Base-by-base conservation (phyloP, 1,140 invertebrate genomes). In the Cydia amplana region DNA sequence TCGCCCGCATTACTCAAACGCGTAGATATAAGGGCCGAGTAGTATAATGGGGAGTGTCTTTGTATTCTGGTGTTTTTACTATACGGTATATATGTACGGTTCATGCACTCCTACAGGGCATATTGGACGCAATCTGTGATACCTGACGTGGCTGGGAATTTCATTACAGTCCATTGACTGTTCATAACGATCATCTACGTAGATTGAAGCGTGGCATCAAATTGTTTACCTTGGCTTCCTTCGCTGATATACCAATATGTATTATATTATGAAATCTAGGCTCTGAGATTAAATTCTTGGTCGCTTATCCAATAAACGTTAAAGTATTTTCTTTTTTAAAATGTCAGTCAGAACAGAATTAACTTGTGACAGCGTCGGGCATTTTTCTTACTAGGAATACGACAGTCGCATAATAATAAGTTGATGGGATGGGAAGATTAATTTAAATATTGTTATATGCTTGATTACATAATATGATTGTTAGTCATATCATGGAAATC, bases 121-220 rank as follows among this genome's bases (percentile, higher is more conserved):
- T 88, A 89, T 88, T 87, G 87, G 85, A 88, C 81, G 84, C 87
- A 89, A 90, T 89, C 89, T 91, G 82, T 83, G 83, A 88, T 88
- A 89, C 84, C 86, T 90, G 87, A 85, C 84, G 79, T 84, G 84
- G 83, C 79, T 79, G 80, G 78, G 84, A 87, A 90, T 90, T 90
- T 87, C 84, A 89, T 90, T 90, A 90, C 82, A 81, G 81, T 82
- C 80, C 83, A 88, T 87, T 86, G 82, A 90, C 78, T 83, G 78
- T 80, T 87, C 81, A 86, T 83, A 81, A 83, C 82, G 77, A 79
- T 76, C 70, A 77, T 75, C 74, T 77, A 70, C n/a, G 32, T 70
- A 82, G 83, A 81, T 79, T 80, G 80, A 80, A 78, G 74, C 65
- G 79, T 80, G 74, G 79, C 74, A 76, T 72, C 64, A 75, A 67